Percentiles rank a stretch among this genome's conserved stretches.
Conservation (phyloP, 2,113 vertebrate species). For the Antechinus stuartii region DNA sequence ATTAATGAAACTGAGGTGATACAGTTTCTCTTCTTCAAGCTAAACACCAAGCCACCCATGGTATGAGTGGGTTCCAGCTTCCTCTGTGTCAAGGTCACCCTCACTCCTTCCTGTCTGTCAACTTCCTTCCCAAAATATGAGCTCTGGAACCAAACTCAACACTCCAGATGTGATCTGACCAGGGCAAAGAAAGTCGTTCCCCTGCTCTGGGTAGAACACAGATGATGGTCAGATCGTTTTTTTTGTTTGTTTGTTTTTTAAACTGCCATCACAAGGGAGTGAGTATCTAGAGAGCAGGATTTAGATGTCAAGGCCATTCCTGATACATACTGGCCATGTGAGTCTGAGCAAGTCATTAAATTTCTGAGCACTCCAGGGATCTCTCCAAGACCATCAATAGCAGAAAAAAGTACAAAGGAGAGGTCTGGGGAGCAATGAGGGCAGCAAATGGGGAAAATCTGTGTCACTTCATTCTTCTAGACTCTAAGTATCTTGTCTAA, state of each 20-base stretch:
- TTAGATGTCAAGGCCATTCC: neutral
- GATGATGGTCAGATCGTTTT: neutral
- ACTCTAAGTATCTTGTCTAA: neutral
- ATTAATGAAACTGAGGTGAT: too few species aligned
- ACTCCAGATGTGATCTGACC: neutral
- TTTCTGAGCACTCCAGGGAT: neutral
- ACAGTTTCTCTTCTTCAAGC: neutral
- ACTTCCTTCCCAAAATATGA: neutral
- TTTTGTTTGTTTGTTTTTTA: too few species aligned
- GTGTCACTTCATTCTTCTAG: neutral
- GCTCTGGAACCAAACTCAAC: neutral
- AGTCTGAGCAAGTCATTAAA: neutral
- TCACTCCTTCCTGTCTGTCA: neutral
- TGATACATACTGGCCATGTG: neutral
- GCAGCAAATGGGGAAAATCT: neutral
- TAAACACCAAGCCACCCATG: neutral
- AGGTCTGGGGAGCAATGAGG: neutral
- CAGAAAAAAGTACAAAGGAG: neutral
- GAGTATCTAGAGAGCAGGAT: too few species aligned
- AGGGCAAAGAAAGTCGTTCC: neutral
- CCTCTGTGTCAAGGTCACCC: neutral
- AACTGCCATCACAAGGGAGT: too few species aligned
- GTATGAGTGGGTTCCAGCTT: neutral
- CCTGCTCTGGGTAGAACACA: neutral
- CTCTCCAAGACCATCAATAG: neutral